Percentiles rank a stretch among this genome's conserved stretches.
Evolutionary conservation across 2,888 invertebrate genomes (phyloP).

Genomic region (Drosophila infuscata): DNA sequence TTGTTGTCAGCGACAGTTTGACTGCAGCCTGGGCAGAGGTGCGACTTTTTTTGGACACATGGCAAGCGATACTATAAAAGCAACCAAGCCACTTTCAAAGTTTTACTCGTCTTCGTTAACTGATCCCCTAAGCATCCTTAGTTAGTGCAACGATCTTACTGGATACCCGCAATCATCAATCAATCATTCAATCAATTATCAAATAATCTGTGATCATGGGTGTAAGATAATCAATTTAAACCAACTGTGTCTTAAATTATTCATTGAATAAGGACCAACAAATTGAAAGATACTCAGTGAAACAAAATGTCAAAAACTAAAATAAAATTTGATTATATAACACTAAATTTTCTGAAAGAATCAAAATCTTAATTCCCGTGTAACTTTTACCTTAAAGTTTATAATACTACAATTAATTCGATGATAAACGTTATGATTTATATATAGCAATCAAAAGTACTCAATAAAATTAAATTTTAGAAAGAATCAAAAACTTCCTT

Average conservation of each 20-base stretch:
- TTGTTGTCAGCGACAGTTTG: constrained; percentile 51
- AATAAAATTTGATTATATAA: background rate
- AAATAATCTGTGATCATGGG: constrained; percentile 36
- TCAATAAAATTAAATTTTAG: too few relatives aligned
- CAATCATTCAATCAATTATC: background rate
- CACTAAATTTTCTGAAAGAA: background rate
- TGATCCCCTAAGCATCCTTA: constrained; percentile 11
- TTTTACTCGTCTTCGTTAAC: constrained; percentile 6
- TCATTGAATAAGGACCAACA: background rate
- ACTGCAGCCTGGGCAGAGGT: constrained; percentile 29
- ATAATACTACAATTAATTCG: background rate
- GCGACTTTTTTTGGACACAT: constrained; percentile 9
- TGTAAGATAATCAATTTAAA: constrained; percentile 33
- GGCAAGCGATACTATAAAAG: constrained; percentile 14
- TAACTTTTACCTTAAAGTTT: background rate
- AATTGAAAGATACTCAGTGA: background rate
- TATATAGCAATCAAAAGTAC: too few relatives aligned
- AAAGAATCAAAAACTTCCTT: too few relatives aligned
- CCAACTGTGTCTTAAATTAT: background rate
- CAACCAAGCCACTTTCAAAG: background rate
- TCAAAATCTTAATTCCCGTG: background rate
- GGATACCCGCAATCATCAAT: background rate
- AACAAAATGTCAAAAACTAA: background rate
- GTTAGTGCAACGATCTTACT: background rate
- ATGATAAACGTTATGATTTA: background rate